A percentile compares a stretch with the other conserved stretches of the same genome.
These are phyloP conservation scores for Oreotrochilus melanogaster DNA, from an alignment of 2,113 vertebrate species.

Conservation along the genomic window DNA sequence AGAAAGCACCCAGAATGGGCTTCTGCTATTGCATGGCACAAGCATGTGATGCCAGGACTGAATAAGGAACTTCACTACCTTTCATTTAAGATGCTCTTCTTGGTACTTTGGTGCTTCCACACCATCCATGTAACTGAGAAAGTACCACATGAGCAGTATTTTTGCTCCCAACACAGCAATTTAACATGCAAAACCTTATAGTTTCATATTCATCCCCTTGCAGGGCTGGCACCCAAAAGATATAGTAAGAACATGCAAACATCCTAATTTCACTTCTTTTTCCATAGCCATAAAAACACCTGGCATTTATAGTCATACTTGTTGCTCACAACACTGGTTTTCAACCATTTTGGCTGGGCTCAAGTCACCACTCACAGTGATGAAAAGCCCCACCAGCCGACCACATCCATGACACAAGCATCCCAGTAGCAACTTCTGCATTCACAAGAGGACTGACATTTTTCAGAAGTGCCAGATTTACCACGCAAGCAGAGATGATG, in stretches of 20 bases:
- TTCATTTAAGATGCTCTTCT: background rate
- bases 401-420: background rate
- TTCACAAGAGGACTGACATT: background rate
- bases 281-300: background rate
- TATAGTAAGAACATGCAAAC: background rate
- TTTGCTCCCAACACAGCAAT: background rate
- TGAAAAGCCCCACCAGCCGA: background rate
- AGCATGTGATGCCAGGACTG: background rate
- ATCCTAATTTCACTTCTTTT: background rate
- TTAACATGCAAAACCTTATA: background rate
- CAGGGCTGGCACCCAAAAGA: background rate
- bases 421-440: background rate
- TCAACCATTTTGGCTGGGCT: background rate
- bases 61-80: background rate
- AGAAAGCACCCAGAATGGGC: background rate
- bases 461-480: background rate
- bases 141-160: background rate
- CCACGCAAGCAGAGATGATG: accelerated
- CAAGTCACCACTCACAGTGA: background rate
- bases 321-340: background rate
- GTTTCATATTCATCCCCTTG: background rate
- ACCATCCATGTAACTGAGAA: background rate
- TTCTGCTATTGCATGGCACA: background rate
- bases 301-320: background rate
- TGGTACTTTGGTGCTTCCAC: background rate